Conservation (phyloP, 2,888 invertebrate genomes). For the Pseudococcus viburni region DNA sequence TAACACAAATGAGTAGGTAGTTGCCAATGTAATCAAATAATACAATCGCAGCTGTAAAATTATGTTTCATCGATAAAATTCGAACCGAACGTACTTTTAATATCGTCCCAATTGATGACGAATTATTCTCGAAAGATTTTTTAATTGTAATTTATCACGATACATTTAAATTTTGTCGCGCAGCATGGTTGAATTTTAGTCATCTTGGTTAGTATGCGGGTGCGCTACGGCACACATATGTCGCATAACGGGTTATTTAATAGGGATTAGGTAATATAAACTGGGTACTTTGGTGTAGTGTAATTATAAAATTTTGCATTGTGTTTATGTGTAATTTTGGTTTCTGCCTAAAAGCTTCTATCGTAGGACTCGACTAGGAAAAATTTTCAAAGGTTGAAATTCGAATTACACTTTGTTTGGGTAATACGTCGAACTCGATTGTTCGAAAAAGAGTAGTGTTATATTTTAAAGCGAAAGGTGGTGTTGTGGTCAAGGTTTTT, state of each 20-base stretch:
- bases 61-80: too few species aligned
- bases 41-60: too few species aligned
- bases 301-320: background rate
- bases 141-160: background rate
- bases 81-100: background rate
- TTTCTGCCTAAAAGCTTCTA: background rate
- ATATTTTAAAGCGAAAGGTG: background rate
- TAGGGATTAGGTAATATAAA: background rate
- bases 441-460: background rate
- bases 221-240: background rate
- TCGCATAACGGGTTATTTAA: background rate
- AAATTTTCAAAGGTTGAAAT: background rate
- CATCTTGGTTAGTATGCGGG: constrained; percentile 1
- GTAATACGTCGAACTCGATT: background rate
- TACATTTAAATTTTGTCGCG: background rate
- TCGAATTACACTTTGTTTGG: background rate
- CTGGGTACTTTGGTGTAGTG: background rate
- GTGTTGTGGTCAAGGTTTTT: background rate
- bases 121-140: constrained; percentile 1
- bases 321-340: background rate
- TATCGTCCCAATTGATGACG: background rate
- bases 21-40: too few species aligned
- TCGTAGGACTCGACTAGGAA: background rate
- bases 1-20: too few species aligned
- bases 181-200: background rate